Evolutionary conservation across 2,888 invertebrate genomes (phyloP), one percentile per base, ranked within the genome.

Genomic region (Drosophila affinis): DNA sequence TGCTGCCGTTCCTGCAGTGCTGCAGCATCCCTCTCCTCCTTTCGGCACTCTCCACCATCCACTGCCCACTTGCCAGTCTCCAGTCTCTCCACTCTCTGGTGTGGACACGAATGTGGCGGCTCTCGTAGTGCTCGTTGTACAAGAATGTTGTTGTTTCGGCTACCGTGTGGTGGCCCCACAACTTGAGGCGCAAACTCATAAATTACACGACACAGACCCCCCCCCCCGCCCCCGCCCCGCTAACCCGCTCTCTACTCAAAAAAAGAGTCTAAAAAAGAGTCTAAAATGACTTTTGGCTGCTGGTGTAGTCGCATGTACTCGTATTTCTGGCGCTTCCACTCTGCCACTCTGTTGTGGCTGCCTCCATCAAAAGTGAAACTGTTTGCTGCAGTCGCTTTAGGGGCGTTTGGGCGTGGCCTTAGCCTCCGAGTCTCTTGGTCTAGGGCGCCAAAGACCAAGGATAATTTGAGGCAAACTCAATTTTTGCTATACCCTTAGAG

Each of bases 111-210:
- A 34, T n/a, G 58, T 17, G 14, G 29, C 32, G 52, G 47, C 52
- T 58, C 54, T 64, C 34, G 46, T 21, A 3, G 21, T 3, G 27
- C 59, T 60, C 39, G 21, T 34, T 5, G 67, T 29, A 62, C 56
- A 49, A 63, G 47, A 57, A 64, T 68, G 63, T 39, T 39, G 63
- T 39, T 39, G 39, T 14, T 64, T 57, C 64, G 64, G 39, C 62
- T 71, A 64, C 71, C 39, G 65, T 87, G 67, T 51, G 57, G 67
- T 7, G n/a, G 81, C 77, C 72, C 74, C 78, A 79, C 81, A 81
- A 87, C 87, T 85, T 84, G 81, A 88, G 87, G 88, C 85, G 57
- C 87, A 87, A 81, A 78, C 85, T 87, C 87, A 84, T 86, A 88
- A 86, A 88, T 88, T 84, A 86, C 78, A 57, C 62, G 34, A 53